Evolutionary conservation across 2,113 vertebrate genomes (phyloP).

Genomic region (Neodon shergylaensis): DNA sequence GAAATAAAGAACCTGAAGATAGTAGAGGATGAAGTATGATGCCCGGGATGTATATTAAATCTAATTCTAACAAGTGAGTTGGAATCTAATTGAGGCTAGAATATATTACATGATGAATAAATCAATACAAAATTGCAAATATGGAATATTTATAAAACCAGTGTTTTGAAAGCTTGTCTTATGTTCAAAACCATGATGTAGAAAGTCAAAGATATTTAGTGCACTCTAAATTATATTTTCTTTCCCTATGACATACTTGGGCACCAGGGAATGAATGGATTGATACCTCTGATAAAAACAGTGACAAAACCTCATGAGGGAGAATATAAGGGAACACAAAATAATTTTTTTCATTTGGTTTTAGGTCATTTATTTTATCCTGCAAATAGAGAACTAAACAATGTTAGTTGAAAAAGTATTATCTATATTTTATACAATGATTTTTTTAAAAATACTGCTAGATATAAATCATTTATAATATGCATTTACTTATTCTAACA

Average conservation of each 20-base stretch:
- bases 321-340: not conserved
- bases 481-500: constrained; percentile 45
- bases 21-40: fast-evolving
- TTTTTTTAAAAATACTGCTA: not conserved
- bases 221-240: constrained; percentile 16
- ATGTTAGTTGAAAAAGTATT: constrained; percentile 51
- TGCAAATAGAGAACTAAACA: constrained; percentile 55
- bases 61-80: not conserved
- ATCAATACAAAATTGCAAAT: constrained; percentile 30
- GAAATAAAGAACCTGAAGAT: not conserved
- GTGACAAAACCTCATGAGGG: not conserved
- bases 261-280: not conserved
- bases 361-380: constrained; percentile 60
- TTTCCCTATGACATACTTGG: constrained; percentile 38
- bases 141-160: not conserved
- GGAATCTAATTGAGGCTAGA: not conserved
- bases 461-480: constrained; percentile 63
- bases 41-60: not conserved
- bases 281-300: not conserved
- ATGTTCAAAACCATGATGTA: constrained; percentile 1
- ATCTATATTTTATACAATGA: constrained; percentile 43
- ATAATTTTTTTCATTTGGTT: constrained; percentile 27
- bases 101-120: not conserved
- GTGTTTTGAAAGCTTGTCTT: not conserved
- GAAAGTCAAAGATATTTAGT: constrained; percentile 1